Percentiles rank a stretch among this genome's conserved stretches.
These are phyloP conservation scores for Thecocarcelia acutangulata DNA, from an alignment of 2,888 invertebrate genomes.

Conservation along the genomic window DNA sequence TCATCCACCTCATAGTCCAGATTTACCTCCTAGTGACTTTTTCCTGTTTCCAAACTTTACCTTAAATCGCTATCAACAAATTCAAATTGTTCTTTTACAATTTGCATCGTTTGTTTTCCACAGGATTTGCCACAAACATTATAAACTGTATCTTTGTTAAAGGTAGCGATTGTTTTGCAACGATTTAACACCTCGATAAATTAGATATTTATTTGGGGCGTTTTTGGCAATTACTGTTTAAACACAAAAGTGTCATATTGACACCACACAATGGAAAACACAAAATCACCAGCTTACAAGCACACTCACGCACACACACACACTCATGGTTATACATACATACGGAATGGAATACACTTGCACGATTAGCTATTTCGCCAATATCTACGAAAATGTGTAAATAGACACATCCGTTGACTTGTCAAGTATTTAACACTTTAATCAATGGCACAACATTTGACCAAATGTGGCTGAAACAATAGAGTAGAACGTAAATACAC, in stretches of 20 bases:
- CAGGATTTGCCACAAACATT: background rate
- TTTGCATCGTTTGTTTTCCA: background rate
- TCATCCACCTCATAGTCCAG: too few relatives aligned
- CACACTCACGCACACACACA: background rate
- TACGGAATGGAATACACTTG: background rate
- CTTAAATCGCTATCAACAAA: too few relatives aligned
- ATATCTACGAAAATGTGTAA: slow-evolving; percentile 16
- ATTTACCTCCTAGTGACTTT: too few relatives aligned
- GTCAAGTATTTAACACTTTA: slow-evolving; percentile 49
- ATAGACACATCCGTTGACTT: slow-evolving; percentile 26
- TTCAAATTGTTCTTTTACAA: background rate
- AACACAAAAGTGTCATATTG: slow-evolving; percentile 45
- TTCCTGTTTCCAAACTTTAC: too few relatives aligned
- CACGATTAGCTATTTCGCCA: background rate
- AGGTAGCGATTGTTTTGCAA: background rate
- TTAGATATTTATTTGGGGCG: slow-evolving; percentile 23
- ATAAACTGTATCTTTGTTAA: background rate
- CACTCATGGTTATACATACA: background rate
- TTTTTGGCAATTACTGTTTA: slow-evolving; percentile 18
- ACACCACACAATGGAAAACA: slow-evolving; percentile 4
- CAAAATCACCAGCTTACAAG: slow-evolving; percentile 1
- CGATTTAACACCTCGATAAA: slow-evolving; percentile 27
- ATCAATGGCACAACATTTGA: slow-evolving; percentile 54
- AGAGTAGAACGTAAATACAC: background rate
- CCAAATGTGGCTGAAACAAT: slow-evolving; percentile 35